Evolutionary conservation across 1,140 invertebrate species (phyloP), one percentile per base, ranked within the genome.

Genomic region (Trichomalopsis sarcophagae): DNA sequence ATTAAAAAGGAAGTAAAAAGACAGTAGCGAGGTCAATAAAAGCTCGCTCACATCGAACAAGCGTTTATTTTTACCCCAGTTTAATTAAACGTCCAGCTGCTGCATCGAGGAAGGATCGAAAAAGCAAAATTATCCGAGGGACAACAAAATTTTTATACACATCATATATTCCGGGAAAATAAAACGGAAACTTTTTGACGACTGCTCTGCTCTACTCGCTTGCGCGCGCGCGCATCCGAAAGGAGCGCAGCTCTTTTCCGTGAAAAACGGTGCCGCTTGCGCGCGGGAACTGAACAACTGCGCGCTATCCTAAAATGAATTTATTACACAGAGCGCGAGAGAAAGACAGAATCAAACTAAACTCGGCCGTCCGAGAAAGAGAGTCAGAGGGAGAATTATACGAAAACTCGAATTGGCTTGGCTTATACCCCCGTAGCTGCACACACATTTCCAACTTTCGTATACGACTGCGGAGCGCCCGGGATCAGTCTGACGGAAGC

Each of bases 131-230:
- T 30, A 71, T 71, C 5, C 68, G 23, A 3, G 9, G 0, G 13
- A 30, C 27, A 71, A 71, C 27, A 71, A 71, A 10, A 30, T 71
- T 71, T 73, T 47, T 30, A 71, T 81, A 68, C 36, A 69, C 9
- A n/a, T 69, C 10, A 6, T 36, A 6, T 36, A 36, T 2, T 14
- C 14, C 69, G 21, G 78, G 27, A 82, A 74, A 55, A 74, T 82
- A 74, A 82, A 82, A 62, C 17, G 71, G 13, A 68, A 82, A 76
- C 55, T 82, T 82, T 82, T 82, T 82, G 69, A 75, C 40, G 71
- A 36, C 30, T 11, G 21, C 21, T 21, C 55, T 4, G 21, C 7
- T 62, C 13, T 44, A 40, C 36, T 40, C 80, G 44, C 14, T 68
- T 40, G 17, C 13, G 0, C 74, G 2, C 4, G 30, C 13, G 2